Percentiles rank a stretch among this genome's conserved stretches.
Evolutionary conservation across 2,797 vertebrate genomes (phyloP).

Genomic region (Gymnoscopelus microlampas): DNA sequence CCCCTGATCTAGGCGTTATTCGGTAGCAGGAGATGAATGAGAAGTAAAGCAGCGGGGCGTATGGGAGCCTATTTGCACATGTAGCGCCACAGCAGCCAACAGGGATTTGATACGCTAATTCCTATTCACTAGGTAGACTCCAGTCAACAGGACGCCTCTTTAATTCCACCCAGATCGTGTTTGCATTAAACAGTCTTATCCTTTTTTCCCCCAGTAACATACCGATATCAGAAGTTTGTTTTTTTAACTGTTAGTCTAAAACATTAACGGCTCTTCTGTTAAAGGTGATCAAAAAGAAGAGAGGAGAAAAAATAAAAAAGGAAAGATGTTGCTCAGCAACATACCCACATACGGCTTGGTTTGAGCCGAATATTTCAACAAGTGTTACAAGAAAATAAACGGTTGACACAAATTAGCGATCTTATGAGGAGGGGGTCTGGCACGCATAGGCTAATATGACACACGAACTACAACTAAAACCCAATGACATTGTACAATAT

Average conservation of each 20-base stretch:
- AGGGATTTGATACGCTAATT: slow-evolving; percentile 67
- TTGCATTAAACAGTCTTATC: background rate
- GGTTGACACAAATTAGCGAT: background rate
- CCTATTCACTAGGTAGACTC: slow-evolving; percentile 42
- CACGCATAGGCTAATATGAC: too few relatives aligned
- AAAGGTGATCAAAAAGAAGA: background rate
- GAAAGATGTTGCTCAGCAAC: slow-evolving; percentile 61
- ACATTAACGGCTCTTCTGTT: too few relatives aligned
- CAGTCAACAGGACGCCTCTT: slow-evolving; percentile 21
- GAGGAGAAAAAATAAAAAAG: background rate
- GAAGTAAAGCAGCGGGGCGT: slow-evolving; percentile 63
- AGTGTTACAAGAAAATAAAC: slow-evolving; percentile 33
- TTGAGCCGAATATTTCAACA: slow-evolving; percentile 37
- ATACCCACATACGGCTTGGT: background rate
- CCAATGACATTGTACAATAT: too few relatives aligned
- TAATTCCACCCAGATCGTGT: slow-evolving; percentile 9
- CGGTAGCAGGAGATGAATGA: slow-evolving; percentile 51
- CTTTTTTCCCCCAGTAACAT: background rate
- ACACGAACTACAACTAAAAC: too few relatives aligned
- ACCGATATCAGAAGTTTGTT: background rate
- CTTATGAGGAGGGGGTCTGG: too few relatives aligned
- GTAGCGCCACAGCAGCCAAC: slow-evolving; percentile 45
- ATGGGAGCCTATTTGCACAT: slow-evolving; percentile 69
- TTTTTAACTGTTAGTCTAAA: background rate
- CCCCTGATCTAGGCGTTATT: slow-evolving; percentile 30